Evolutionary conservation across 2,797 vertebrate species (phyloP).

Genomic region (Clarias pachynema): DNA sequence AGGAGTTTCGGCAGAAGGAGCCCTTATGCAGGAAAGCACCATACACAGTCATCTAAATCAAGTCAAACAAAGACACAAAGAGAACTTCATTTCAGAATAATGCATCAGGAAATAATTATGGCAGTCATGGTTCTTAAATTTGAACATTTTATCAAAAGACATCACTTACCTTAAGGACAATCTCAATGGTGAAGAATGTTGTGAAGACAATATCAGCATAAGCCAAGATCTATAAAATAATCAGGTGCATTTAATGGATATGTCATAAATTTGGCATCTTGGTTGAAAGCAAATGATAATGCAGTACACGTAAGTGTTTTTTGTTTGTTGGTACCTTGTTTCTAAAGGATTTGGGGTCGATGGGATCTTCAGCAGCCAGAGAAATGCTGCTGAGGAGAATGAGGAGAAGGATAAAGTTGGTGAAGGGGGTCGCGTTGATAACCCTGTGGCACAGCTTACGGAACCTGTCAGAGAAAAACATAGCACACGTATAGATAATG

Average conservation of each 20-base stretch:
- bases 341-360: constrained; percentile 88
- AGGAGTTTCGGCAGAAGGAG: constrained; percentile 97
- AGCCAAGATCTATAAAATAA: constrained; percentile 81
- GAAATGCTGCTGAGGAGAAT: constrained; percentile 97
- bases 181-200: constrained; percentile 95
- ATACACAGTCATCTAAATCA: constrained; percentile 90
- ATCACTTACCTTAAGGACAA: constrained; percentile 87
- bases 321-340: constrained; percentile 81
- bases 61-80: constrained; percentile 27
- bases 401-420: constrained; percentile 97
- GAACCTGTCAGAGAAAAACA: constrained; percentile 73
- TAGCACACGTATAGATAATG: not conserved
- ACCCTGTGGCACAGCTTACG: constrained; percentile 92
- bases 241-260: not conserved
- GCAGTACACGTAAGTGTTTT: not conserved
- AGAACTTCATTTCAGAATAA: constrained; percentile 4
- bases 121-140: not conserved
- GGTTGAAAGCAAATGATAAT: not conserved
- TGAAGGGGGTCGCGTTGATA: constrained; percentile 95
- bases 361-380: constrained; percentile 94
- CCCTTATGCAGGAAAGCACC: constrained; percentile 96
- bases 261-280: not conserved
- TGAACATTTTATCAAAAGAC: not conserved
- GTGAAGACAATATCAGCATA: constrained; percentile 96
- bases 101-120: not conserved